Evolutionary conservation across 2,888 invertebrate species (phyloP), one percentile per base, ranked within the genome.

Genomic region (Labia minor): DNA sequence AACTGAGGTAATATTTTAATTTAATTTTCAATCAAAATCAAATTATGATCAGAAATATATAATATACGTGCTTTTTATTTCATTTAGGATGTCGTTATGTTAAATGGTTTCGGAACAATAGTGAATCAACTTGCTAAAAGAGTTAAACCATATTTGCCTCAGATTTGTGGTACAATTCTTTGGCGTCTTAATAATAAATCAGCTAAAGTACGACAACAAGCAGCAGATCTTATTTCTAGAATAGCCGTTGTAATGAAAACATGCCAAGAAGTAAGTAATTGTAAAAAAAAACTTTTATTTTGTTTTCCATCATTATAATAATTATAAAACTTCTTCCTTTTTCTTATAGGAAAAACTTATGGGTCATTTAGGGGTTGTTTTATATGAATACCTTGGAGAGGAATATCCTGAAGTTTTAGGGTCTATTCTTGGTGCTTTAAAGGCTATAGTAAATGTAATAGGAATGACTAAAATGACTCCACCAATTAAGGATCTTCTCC

Each of bases 401-500:
- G 99, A 99, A 79, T 99, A 99, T 77, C 99, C 99, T 0, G 98
- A 99, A 81, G 99, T 99, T 10, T 81, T 99, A 72, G 99, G 99
- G 49, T 96, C 96, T 63, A 99, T 99, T 76, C 83, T 99, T 65
- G 99, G 98, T 1, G 99, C 98, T 0, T 80, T 99, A n/a, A 99
- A 99, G 79, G 95, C 95, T 0, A 99, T 99, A 72, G 98, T 99
- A 3, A 99, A 98, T 78, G 99, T 99, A 3, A 99, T 99, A 75
- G 99, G 99, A 73, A 99, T 99, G 99, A 97, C 97, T 0, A 98
- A 99, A 81, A 99, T 99, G 99, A 99, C 97, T 1, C 99, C 99
- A 3, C 99, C 99, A 1, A 99, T 99, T 74, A 99, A 99, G 81
- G 98, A 99, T 81, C 82, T 99, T 19, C 80, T 99, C 65, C 99